Evolutionary conservation across 2,113 vertebrate species (phyloP).

Genomic region (Hymenochirus boettgeri): DNA sequence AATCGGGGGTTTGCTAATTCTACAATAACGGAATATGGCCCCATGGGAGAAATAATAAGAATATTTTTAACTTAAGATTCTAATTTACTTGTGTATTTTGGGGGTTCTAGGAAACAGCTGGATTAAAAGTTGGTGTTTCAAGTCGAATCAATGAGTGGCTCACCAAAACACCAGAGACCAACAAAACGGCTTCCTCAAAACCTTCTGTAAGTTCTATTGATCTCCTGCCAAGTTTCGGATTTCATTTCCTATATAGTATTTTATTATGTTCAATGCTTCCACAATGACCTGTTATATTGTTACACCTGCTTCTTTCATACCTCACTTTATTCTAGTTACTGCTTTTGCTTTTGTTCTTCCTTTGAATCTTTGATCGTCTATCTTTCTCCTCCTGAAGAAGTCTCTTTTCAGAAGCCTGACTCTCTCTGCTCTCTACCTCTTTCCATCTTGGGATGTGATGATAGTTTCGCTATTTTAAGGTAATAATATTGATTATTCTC

Average conservation of each 20-base stretch:
- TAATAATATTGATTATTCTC: background rate
- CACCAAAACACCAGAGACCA: constrained; percentile 90
- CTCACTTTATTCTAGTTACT: background rate
- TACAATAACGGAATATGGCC: no score
- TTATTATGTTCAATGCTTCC: no score
- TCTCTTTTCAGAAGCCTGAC: constrained; percentile 28
- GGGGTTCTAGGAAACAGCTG: constrained; percentile 83
- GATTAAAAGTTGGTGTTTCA: constrained; percentile 92
- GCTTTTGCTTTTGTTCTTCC: constrained; percentile 3
- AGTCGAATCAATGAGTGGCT: constrained; percentile 97
- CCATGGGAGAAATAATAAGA: no score
- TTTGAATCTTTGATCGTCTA: constrained; percentile 22
- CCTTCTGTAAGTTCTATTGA: constrained; percentile 74
- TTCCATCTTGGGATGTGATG: constrained; percentile 28
- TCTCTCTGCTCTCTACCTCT: constrained; percentile 25
- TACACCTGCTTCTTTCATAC: background rate
- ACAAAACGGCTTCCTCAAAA: constrained; percentile 79
- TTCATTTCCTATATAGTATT: no score
- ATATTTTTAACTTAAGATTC: no score
- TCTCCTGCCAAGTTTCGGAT: accelerated
- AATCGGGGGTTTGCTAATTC: no score
- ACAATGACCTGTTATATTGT: no score
- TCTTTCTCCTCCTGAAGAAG: constrained; percentile 15
- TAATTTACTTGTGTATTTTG: no score
- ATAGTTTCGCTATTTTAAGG: constrained; percentile 26